Evolutionary conservation across 2,888 invertebrate species (phyloP).

Genomic region (Meloe dianella): DNA sequence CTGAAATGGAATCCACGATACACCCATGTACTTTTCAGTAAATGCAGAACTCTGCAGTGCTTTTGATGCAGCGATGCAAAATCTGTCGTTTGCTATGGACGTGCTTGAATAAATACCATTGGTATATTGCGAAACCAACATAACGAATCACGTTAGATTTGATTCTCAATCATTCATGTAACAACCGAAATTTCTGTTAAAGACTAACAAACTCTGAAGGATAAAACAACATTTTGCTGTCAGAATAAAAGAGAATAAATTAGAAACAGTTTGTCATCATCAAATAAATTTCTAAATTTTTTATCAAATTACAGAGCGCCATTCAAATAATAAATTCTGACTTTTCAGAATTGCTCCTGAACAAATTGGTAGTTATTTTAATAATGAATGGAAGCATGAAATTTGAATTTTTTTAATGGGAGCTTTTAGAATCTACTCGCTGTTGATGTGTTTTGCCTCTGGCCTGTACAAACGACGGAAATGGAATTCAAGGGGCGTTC

Average conservation of each 20-base stretch:
- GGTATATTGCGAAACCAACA: conserved; percentile 62
- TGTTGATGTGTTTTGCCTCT: background rate
- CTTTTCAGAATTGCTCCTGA: background rate
- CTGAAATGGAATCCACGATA: conserved; percentile 67
- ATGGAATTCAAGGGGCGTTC: conserved; percentile 9
- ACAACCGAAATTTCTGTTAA: too few species aligned
- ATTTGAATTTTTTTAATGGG: background rate
- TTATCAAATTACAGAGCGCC: too few species aligned
- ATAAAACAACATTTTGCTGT: too few species aligned
- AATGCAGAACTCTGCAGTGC: conserved; percentile 66
- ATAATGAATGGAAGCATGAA: background rate
- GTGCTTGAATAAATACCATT: conserved; percentile 71
- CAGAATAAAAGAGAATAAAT: too few species aligned
- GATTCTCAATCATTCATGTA: too few species aligned
- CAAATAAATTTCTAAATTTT: too few species aligned
- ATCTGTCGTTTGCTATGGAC: conserved; percentile 36
- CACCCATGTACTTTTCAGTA: conserved; percentile 64
- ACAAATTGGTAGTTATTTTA: background rate
- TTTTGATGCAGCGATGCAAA: background rate
- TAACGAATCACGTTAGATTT: too few species aligned
- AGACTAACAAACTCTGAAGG: too few species aligned
- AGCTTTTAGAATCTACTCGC: background rate
- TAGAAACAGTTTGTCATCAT: too few species aligned
- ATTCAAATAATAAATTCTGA: too few species aligned
- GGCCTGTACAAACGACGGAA: background rate